phyloP scores from a whole-genome alignment of 2,888 invertebrate genomes.

The Eilema sororculum region DNA sequence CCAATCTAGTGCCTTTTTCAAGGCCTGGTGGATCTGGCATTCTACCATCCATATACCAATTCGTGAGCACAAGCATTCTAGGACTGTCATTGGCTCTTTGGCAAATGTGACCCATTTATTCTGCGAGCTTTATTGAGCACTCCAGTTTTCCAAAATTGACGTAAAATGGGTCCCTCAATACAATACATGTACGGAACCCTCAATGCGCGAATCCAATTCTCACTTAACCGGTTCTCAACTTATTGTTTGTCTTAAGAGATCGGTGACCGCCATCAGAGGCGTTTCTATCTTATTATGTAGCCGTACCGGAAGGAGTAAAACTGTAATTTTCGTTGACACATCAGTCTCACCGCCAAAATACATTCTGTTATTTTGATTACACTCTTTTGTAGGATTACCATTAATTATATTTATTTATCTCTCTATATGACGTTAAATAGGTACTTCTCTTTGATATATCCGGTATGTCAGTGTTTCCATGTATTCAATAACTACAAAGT shows the following conservation, averaged over 20 bases:
- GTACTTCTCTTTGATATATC: slow-evolving; percentile 5
- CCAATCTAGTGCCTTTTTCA: too few species aligned
- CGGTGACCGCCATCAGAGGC: not conserved
- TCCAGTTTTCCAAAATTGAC: not conserved
- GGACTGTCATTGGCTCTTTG: too few species aligned
- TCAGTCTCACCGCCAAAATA: not conserved
- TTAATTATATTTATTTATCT: not conserved
- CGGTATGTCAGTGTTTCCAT: slow-evolving; percentile 12
- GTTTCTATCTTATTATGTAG: not conserved
- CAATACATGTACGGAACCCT: not conserved
- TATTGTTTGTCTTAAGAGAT: not conserved
- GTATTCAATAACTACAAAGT: slow-evolving; percentile 13
- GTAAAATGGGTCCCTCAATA: not conserved
- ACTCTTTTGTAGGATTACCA: not conserved
- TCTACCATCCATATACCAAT: too few species aligned
- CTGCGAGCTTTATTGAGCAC: not conserved
- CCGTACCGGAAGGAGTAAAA: not conserved
- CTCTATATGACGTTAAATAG: not conserved
- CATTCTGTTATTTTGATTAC: not conserved
- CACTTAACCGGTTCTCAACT: not conserved
- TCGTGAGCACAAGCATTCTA: too few species aligned
- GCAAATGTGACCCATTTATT: too few species aligned
- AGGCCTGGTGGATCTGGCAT: too few species aligned
- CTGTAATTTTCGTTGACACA: not conserved
- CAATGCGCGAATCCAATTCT: not conserved